These are phyloP conservation scores for Pristionchus arcanus DNA, from an alignment of 2,888 invertebrate genomes.

Conservation along the genomic window DNA sequence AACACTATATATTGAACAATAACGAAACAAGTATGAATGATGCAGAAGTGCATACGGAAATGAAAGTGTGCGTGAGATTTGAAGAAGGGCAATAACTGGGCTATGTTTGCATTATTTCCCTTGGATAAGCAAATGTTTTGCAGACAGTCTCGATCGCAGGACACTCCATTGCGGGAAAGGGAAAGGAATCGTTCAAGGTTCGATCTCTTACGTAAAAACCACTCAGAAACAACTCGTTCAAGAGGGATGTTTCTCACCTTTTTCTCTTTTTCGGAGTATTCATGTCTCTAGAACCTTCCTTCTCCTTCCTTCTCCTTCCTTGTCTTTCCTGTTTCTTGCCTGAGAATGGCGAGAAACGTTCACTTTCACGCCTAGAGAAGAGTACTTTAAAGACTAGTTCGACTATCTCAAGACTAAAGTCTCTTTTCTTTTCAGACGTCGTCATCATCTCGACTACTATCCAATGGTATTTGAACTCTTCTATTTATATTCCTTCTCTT, in stretches of 20 bases:
- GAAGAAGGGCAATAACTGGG: not conserved
- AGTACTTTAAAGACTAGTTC: not conserved
- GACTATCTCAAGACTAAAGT: not conserved
- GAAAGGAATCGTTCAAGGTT: constrained; percentile 38
- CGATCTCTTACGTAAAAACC: constrained; percentile 14
- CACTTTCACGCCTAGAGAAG: constrained; percentile 31
- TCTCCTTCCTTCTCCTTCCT: constrained; percentile 12
- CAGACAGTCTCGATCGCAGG: constrained; percentile 31
- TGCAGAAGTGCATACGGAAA: not conserved
- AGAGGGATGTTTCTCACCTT: not conserved
- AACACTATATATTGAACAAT: too few species aligned
- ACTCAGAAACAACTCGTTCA: constrained; percentile 28
- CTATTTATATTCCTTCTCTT: not conserved
- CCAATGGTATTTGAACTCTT: constrained; percentile 1
- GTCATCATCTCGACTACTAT: constrained; percentile 34
- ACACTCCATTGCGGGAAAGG: not conserved
- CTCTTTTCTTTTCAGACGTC: not conserved
- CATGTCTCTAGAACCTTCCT: constrained; percentile 26
- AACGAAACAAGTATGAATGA: not conserved
- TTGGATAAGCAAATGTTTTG: not conserved
- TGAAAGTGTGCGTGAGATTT: not conserved
- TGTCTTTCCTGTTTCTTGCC: constrained; percentile 20
- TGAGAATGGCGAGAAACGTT: not conserved
- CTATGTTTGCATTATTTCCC: not conserved
- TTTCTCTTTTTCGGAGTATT: not conserved